Evolutionary conservation across 2,797 vertebrate genomes (phyloP), one percentile per base, ranked within the genome.

Genomic region (Microchirus variegatus): DNA sequence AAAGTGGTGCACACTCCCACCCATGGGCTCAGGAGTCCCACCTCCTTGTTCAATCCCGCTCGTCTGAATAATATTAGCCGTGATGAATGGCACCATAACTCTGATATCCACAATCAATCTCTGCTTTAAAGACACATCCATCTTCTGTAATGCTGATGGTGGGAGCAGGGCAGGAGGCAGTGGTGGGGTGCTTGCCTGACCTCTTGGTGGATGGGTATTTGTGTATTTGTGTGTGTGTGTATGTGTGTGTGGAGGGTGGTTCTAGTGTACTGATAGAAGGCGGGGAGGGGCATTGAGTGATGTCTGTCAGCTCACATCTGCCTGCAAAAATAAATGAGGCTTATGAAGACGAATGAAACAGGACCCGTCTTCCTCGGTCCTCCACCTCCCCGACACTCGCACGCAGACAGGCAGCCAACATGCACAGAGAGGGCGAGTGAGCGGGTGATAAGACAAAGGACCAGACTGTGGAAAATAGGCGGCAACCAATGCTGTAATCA

Each of bases 81-180:
- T 97, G 96, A 97, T 96, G 95, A 96, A 98, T 95, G 95, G 93
- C 93, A 90, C 95, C 94, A 95, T 95, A 96, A 96, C 95, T 95
- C 95, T 94, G 94, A 97, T 97, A 97, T 96, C 95, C 95, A 95
- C 95, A 96, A 97, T 96, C 95, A 96, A 97, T 96, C 96, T 96
- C 95, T 94, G 94, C 94, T 97, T 96, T 97, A 96, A 97, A 96
- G 95, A 95, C 94, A 95, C 95, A 97, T 98, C 95, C 94, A 97
- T 97, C 95, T 97, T 95, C 94, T 92, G 93, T 95, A 95, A 96
- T 93, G 94, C 95, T 95, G 95, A 94, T 93, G 92, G 91, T 92
- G 94, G 93, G 91, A 91, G 51, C 22, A 88, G 90, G 35, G 2
- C 6, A 16, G 43, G 46, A 1, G 53, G 60, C 8, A 53, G 61